phyloP scores from a whole-genome alignment of 2,797 vertebrate species.

The Propithecus deckenii region DNA sequence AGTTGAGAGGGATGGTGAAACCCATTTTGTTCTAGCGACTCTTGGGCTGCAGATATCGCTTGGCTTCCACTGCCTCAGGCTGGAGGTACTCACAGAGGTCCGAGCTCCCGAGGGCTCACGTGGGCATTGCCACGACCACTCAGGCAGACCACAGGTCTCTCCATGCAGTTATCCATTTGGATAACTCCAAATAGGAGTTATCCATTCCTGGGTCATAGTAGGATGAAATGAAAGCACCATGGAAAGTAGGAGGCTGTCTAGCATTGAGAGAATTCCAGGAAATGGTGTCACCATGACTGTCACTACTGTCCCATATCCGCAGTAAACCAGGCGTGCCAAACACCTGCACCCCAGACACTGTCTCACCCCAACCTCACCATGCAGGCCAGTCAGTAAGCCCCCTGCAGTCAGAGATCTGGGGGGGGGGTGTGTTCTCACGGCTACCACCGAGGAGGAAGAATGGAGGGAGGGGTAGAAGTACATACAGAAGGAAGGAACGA shows the following conservation, averaged over 20 bases:
- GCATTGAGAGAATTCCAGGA: not conserved
- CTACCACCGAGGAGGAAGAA: not conserved
- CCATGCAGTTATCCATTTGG: too few species aligned
- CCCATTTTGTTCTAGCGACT: not conserved
- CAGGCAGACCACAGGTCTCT: not conserved
- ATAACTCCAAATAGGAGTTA: too few species aligned
- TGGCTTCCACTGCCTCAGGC: not conserved
- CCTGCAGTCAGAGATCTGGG: not conserved
- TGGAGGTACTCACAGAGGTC: rapidly evolving
- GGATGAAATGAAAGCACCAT: not conserved
- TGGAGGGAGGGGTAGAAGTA: not conserved
- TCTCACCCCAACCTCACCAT: not conserved
- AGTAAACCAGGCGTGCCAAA: not conserved
- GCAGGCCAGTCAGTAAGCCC: not conserved
- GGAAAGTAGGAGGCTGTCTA: not conserved
- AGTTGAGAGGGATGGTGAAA: not conserved
- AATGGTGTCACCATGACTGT: rapidly evolving
- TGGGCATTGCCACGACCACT: rapidly evolving
- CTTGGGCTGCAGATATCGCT: rapidly evolving
- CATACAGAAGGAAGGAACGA: not conserved
- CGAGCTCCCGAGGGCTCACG: rapidly evolving
- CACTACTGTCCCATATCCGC: rapidly evolving
- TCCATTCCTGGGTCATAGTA: rapidly evolving
- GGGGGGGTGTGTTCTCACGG: not conserved
- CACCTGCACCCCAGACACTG: rapidly evolving